Conservation (phyloP, 2,797 vertebrate species). For the Tarsius wallacei region DNA sequence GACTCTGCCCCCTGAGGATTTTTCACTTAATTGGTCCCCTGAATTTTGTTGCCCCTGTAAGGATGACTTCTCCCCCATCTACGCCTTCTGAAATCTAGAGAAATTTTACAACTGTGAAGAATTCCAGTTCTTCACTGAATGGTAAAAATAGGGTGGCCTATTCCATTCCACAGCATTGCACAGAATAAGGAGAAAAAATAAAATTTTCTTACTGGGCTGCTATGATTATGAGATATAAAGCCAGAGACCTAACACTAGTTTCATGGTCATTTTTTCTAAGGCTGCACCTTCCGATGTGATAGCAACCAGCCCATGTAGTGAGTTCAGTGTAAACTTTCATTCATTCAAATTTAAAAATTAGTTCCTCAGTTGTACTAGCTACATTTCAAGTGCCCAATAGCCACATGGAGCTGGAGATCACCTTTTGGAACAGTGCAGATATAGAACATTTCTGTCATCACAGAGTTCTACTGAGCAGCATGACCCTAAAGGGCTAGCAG, state of each 20-base stretch:
- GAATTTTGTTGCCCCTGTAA: not conserved
- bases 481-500: not conserved
- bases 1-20: not conserved
- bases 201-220: not conserved
- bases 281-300: not conserved
- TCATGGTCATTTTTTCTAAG: not conserved
- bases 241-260: not conserved
- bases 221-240: not conserved
- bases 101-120: constrained; percentile 1
- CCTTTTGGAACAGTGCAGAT: not conserved
- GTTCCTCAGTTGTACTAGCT: not conserved
- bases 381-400: not conserved
- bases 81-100: not conserved
- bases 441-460: not conserved
- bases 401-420: not conserved
- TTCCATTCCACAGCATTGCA: not conserved
- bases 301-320: not conserved
- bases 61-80: not conserved
- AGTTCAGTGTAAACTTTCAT: not conserved
- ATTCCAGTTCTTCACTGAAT: not conserved
- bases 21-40: not conserved
- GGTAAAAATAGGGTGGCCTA: not conserved
- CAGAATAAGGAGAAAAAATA: constrained; percentile 16
- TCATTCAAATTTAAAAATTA: not conserved
- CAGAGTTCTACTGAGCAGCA: not conserved